Evolutionary conservation across 1,140 invertebrate genomes (phyloP), one percentile per base, ranked within the genome.

Genomic region (Nasonia longicornis): DNA sequence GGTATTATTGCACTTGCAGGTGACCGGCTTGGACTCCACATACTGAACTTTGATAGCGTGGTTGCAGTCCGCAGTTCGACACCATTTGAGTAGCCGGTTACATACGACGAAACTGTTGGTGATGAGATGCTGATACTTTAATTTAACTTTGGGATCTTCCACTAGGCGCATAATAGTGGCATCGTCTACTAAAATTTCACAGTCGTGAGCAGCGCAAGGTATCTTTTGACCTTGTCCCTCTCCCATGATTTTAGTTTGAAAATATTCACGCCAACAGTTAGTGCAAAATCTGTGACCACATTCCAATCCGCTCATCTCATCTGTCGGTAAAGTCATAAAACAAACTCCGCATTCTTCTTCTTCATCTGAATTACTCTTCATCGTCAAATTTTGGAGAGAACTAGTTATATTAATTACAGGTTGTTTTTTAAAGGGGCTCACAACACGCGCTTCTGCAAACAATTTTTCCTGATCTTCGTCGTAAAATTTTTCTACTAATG

Each of bases 31-130:
- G n/a, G 96, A 91, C 89, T 99, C 98, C 74, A 97, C 95, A 88
- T 97, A 96, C 86, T 96, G 94, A 71, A 99, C 98, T 92, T 98
- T 98, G 75, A 99, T 95, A 12, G 96, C 98, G 91, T 98, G 97
- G 85, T 95, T 97, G 91, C 98, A 99, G 91, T 99, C 97, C 11
- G 97, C 96, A 45, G 96, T 97, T 83, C 98, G 98, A 92, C 98
- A 99, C 98, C 98, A 99, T 87, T 97, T 94, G 85, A 99, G 92
- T 85, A 98, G 91, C 84, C 97, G 94, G 92, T 99, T 99, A 90
- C 98, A 99, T 93, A 98, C 96, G 74, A 99, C 98, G 93, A 99
- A 99, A 92, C 97, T 99, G 91, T 99, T 99, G 66, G 98, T 98
- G 84, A 99, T 98, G 83, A 99, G 93, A 91, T 99, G 97, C 88